Conservation (phyloP, 1,140 invertebrate genomes). For the Pomacea maculata region DNA sequence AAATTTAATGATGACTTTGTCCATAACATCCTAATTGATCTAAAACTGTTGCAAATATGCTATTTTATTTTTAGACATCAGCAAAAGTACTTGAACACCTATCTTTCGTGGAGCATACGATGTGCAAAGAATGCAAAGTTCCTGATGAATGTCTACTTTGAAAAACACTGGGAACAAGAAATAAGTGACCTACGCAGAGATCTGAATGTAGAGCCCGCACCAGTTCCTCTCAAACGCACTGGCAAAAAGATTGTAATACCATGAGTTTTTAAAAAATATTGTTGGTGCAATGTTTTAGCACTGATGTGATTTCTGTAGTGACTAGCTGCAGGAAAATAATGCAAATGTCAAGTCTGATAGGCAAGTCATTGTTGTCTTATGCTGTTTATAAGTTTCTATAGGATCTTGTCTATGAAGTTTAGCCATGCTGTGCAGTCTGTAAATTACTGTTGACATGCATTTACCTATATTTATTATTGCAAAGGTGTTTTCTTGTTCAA, state of each 20-base stretch:
- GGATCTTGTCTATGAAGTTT: too few species aligned
- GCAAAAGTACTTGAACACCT: constrained; percentile 78
- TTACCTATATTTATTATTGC: too few species aligned
- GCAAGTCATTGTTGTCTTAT: not conserved
- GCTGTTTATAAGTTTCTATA: not conserved
- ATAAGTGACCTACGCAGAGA: constrained; percentile 79
- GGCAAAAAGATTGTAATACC: not conserved
- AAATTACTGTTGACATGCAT: too few species aligned
- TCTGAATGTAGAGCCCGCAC: constrained; percentile 61
- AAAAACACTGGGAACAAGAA: constrained; percentile 92
- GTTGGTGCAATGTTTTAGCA: not conserved
- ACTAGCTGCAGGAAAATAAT: not conserved
- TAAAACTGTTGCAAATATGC: not conserved
- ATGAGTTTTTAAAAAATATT: not conserved
- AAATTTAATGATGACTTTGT: too few species aligned
- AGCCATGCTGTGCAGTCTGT: too few species aligned
- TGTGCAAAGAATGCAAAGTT: constrained; percentile 81
- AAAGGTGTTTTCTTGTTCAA: too few species aligned
- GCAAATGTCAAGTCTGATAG: not conserved
- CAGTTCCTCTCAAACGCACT: constrained; percentile 27
- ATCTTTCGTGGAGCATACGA: constrained; percentile 88
- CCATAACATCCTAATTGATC: too few species aligned
- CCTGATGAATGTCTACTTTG: constrained; percentile 87
- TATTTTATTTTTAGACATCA: constrained; percentile 73
- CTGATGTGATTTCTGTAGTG: not conserved